A percentile compares a stretch with the other conserved stretches of the same genome.
Evolutionary conservation across 2,797 vertebrate genomes (phyloP).

Genomic region (Pseudomugil tenellus): DNA sequence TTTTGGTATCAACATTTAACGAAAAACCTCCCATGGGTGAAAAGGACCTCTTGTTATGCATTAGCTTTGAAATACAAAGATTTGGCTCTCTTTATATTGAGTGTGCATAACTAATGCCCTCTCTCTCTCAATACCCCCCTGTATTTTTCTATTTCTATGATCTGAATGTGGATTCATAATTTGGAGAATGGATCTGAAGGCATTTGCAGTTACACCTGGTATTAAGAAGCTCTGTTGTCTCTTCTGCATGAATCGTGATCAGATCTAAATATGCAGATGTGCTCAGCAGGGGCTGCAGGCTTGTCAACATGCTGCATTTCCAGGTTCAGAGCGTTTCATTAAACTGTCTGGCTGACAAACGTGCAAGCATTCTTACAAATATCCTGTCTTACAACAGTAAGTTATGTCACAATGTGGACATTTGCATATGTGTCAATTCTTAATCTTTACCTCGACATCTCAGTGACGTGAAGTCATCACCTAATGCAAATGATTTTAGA

Average conservation of each 20-base stretch:
- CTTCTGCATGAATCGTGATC: neutral
- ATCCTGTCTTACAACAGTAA: no score
- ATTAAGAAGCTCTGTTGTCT: neutral
- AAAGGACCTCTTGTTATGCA: constrained; percentile 3
- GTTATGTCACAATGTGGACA: no score
- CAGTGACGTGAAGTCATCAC: neutral
- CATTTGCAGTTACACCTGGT: neutral
- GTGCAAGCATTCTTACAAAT: neutral
- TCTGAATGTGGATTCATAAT: neutral
- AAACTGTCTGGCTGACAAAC: neutral
- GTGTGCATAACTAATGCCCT: no score
- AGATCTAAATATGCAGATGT: constrained; percentile 15
- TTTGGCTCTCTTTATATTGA: neutral
- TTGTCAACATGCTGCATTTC: neutral
- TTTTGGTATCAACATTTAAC: constrained; percentile 43
- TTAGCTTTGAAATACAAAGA: neutral
- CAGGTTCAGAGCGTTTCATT: neutral
- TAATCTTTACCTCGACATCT: no score
- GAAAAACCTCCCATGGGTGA: constrained; percentile 13
- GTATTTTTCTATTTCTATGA: neutral
- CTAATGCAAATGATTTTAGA: neutral
- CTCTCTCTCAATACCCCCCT: no score
- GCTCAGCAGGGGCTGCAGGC: neutral
- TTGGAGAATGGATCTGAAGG: neutral
- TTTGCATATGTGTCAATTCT: no score